phyloP scores from a whole-genome alignment of 2,797 vertebrate genomes.

The Tauraco hartlaubi region DNA sequence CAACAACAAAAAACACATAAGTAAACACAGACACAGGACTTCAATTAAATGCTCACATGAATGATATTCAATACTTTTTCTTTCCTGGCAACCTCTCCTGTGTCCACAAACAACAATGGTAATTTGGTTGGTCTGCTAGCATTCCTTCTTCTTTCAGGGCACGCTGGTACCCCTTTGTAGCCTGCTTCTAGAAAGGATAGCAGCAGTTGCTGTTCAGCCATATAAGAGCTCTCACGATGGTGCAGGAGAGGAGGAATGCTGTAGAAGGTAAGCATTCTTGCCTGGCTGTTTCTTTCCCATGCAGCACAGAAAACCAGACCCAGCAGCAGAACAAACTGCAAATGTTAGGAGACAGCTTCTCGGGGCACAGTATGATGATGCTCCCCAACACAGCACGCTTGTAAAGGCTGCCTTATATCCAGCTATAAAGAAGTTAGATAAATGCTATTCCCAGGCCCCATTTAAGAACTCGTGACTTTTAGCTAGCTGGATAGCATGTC shows the following conservation, averaged over 20 bases:
- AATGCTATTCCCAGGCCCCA: neutral
- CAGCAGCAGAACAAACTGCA: neutral
- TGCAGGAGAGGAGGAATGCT: neutral
- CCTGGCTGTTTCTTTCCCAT: neutral
- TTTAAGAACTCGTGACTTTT: neutral
- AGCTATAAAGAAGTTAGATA: neutral
- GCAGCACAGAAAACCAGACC: neutral
- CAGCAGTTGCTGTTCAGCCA: neutral
- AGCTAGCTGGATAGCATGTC: neutral
- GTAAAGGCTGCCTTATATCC: neutral
- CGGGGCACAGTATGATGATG: neutral
- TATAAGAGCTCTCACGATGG: fast-evolving
- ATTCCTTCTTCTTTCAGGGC: neutral
- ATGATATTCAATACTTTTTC: neutral
- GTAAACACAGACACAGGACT: neutral
- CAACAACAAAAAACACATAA: no score
- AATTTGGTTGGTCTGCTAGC: neutral
- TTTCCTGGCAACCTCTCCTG: neutral
- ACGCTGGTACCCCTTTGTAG: neutral
- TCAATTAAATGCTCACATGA: neutral
- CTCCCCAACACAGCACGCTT: neutral
- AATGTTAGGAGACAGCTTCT: neutral
- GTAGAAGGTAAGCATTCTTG: neutral
- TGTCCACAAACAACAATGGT: neutral
- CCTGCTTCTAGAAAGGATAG: neutral